Conservation (phyloP, 2,113 vertebrate genomes). For the Candoia aspera region DNA sequence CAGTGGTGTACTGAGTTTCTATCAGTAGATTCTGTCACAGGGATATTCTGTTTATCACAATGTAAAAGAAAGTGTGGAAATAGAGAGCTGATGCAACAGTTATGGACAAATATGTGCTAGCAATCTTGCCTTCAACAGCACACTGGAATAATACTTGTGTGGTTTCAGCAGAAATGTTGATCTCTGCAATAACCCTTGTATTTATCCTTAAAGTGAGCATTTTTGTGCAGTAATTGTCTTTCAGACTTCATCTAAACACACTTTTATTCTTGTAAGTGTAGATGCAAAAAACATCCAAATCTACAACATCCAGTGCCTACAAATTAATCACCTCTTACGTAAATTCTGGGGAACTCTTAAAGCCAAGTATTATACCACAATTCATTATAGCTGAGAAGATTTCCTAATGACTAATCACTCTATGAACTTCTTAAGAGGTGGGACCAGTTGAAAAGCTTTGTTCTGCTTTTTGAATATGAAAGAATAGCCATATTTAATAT, state of each 20-base stretch:
- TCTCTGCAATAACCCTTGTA: conserved; percentile 1
- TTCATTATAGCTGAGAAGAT: conserved; percentile 33
- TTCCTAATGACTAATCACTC: conserved; percentile 56
- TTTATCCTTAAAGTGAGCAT: conserved; percentile 2
- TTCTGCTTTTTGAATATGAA: conserved; percentile 38
- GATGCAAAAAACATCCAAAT: conserved; percentile 28
- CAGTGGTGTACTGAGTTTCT: background rate
- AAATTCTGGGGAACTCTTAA: conserved; percentile 40
- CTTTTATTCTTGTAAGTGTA: conserved; percentile 42
- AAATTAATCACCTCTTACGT: conserved; percentile 44
- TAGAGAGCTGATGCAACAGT: conserved; percentile 23
- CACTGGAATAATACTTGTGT: background rate
- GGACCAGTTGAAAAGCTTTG: conserved; percentile 29
- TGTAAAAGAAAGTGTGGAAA: background rate
- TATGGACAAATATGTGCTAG: background rate
- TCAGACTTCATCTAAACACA: conserved; percentile 38
- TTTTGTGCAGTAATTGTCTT: conserved; percentile 34
- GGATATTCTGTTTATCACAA: conserved; percentile 18
- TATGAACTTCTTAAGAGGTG: conserved; percentile 50
- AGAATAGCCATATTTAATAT: conserved; percentile 43
- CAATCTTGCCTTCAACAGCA: conserved; percentile 4
- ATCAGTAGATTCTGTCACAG: conserved; percentile 12
- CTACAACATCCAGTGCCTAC: conserved; percentile 36
- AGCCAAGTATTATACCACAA: conserved; percentile 41
- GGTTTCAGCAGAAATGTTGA: background rate